Conservation (phyloP, 2,797 vertebrate genomes). For the Hoplostethus atlanticus region DNA sequence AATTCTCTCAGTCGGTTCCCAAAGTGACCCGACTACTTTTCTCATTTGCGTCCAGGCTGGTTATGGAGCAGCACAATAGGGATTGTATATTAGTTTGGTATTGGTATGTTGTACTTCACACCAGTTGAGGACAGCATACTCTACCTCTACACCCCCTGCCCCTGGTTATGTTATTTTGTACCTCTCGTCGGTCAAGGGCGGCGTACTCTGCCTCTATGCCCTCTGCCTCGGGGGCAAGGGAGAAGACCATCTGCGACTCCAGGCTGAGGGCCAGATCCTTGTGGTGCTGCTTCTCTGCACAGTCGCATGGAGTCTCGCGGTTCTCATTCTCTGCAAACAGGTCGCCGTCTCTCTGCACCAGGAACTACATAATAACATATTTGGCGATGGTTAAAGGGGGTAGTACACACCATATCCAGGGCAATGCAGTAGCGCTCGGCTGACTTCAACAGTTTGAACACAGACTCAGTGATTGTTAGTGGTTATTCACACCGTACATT, state of each 20-base stretch:
- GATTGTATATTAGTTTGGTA: background rate
- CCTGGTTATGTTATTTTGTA: slow-evolving; percentile 70
- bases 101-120: slow-evolving; percentile 21
- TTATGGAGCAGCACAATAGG: background rate
- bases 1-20: background rate
- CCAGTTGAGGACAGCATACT: slow-evolving; percentile 33
- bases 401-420: background rate
- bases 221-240: slow-evolving; percentile 94
- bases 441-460: background rate
- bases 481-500: background rate
- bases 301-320: slow-evolving; percentile 98
- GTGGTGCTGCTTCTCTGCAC: slow-evolving; percentile 97
- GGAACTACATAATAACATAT: slow-evolving; percentile 75
- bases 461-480: background rate
- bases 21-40: background rate
- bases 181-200: slow-evolving; percentile 97
- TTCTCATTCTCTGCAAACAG: slow-evolving; percentile 98
- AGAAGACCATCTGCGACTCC: slow-evolving; percentile 99
- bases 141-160: slow-evolving; percentile 16
- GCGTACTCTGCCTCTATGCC: slow-evolving; percentile 97
- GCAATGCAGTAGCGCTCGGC: background rate
- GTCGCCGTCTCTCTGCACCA: slow-evolving; percentile 94
- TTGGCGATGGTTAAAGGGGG: slow-evolving; percentile 11
- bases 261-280: slow-evolving; percentile 97
- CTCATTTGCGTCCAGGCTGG: background rate